These are phyloP conservation scores for Prionailurus viverrinus DNA, from an alignment of 2,113 vertebrate species.

Conservation along the genomic window DNA sequence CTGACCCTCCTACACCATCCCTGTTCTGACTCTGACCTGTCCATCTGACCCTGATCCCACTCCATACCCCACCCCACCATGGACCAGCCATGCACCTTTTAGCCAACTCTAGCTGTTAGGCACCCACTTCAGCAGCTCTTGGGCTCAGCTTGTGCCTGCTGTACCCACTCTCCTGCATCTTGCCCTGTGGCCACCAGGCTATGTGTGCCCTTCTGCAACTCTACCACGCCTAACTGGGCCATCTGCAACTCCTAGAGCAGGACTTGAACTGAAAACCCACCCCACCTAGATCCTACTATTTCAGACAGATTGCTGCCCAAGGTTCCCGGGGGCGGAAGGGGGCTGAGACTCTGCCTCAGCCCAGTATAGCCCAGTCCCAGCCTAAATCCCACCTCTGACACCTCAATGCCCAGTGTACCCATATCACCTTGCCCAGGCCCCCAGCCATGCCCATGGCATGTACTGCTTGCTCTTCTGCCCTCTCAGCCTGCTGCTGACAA, in stretches of 20 bases:
- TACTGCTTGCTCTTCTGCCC: constrained; percentile 76
- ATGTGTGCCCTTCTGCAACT: constrained; percentile 86
- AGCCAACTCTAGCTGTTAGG: constrained; percentile 87
- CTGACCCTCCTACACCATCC: not conserved
- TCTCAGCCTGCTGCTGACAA: constrained; percentile 77
- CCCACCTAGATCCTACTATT: not conserved
- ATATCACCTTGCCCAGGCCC: constrained; percentile 85
- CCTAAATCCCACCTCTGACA: not conserved
- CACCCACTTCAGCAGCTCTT: constrained; percentile 88
- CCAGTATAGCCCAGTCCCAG: not conserved
- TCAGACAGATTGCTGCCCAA: not conserved
- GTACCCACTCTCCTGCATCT: constrained; percentile 82
- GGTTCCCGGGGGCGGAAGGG: not conserved
- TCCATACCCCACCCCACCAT: fast-evolving
- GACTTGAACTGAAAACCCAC: not conserved
- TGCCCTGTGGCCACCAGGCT: constrained; percentile 76
- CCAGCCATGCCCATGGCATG: constrained; percentile 82
- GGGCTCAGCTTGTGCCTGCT: constrained; percentile 87
- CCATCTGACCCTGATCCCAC: not conserved
- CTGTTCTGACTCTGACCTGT: not conserved
- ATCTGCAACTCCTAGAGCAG: constrained; percentile 87
- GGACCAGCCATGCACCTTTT: constrained; percentile 81
- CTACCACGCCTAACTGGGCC: constrained; percentile 84
- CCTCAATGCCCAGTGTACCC: not conserved
- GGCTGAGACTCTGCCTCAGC: not conserved